Conservation (phyloP, 2,797 vertebrate genomes). For the Aldrovandia affinis region DNA sequence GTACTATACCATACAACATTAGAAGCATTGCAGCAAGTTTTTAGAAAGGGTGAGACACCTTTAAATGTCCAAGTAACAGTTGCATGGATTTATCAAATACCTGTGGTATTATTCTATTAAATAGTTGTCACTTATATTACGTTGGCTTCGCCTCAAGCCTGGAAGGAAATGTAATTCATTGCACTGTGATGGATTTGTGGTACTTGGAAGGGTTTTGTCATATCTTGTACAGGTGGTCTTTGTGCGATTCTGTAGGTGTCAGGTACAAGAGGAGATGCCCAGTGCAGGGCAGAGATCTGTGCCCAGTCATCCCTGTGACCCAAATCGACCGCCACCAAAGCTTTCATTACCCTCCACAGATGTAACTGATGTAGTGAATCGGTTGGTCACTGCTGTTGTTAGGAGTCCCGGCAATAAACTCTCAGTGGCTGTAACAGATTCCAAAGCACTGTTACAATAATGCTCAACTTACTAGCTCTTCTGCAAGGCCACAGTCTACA, state of each 20-base stretch:
- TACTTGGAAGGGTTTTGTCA: not conserved
- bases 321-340: constrained; percentile 10
- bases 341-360: not conserved
- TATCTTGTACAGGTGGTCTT: constrained; percentile 49
- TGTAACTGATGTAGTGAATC: not conserved
- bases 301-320: constrained; percentile 69
- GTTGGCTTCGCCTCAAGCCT: constrained; percentile 69
- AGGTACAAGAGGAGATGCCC: constrained; percentile 51
- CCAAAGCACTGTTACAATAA: not conserved
- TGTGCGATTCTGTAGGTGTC: constrained; percentile 60
- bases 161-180: constrained; percentile 74
- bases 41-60: constrained; percentile 37
- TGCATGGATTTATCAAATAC: constrained; percentile 59
- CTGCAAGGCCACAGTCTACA: not conserved
- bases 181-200: constrained; percentile 57
- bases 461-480: not conserved
- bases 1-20: constrained; percentile 75
- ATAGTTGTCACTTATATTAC: constrained; percentile 48
- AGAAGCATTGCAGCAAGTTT: constrained; percentile 72
- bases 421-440: constrained; percentile 38
- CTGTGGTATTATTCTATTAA: not conserved
- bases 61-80: constrained; percentile 42
- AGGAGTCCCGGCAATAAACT: not conserved
- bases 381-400: not conserved
- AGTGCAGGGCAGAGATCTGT: constrained; percentile 65